Base-by-base conservation (phyloP, 2,113 vertebrate species). In the Corythornis vintsioides region DNA sequence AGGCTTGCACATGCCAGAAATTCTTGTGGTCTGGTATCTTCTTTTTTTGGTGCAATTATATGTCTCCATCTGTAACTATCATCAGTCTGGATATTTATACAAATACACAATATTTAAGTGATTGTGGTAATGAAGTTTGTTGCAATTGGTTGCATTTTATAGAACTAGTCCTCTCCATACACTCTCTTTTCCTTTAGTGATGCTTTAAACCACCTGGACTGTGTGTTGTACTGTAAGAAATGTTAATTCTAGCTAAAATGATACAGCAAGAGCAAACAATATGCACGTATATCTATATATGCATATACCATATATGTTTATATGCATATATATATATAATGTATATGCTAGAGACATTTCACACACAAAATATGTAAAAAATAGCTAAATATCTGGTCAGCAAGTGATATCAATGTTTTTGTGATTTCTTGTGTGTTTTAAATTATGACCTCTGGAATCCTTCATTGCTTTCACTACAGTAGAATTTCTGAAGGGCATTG, bases 401-500 rank as follows among this genome's bases (percentile, higher is more conserved):
- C 7, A 63, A 55, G 56, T 22, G 7, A 3, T 43, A 16, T 50
- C 42, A 57, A 2, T 6, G 5, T 35, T 74, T 50, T n/a, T 70
- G 3, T 22, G 35, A 42, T 26, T 67, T 83, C 22, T 86, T 74
- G 22, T 19, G 33, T 40, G 31, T 10, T 70, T 86, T 79, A 35
- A 79, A 31, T 25, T 50, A 2, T 74, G 77, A 65, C 59, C 3
- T 0, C 25, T 89, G 50, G 28, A 73, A 73, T 83, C 59, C 31
- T 64, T 77, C 2, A 29, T 13, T 81, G 65, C 45, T 73, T 82
- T 85, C 6, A 56, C 38, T 80, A 7, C 24, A 71, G 48, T 10
- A 83, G 69, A 81, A 63, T 77, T 96, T 89, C 53, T 64, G 43
- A 57, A 78, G 83, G 24, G 3, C 55, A 8, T 31, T 87, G 47